Evolutionary conservation across 1,140 invertebrate species (phyloP).

Genomic region (Centruroides vittatus): DNA sequence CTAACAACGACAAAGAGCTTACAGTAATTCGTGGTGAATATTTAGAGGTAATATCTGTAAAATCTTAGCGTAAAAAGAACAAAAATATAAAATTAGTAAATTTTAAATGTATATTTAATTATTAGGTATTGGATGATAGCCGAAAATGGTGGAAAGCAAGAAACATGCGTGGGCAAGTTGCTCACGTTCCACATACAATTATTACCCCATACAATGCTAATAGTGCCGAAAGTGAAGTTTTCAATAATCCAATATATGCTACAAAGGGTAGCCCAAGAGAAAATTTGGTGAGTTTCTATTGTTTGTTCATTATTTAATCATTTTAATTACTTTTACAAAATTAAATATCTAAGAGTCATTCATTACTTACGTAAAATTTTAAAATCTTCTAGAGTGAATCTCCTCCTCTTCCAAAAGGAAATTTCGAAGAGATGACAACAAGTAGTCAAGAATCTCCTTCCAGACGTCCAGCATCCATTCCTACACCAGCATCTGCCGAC

Average conservation of each 20-base stretch:
- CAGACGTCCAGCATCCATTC: slow-evolving; percentile 22
- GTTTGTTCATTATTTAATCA: no score
- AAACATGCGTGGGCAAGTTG: slow-evolving; percentile 70
- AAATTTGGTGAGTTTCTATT: no score
- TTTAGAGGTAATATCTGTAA: slow-evolving; percentile 54
- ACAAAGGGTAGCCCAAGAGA: neutral
- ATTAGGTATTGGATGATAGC: slow-evolving; percentile 75
- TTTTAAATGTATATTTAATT: neutral
- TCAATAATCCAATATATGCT: slow-evolving; percentile 44
- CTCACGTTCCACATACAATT: slow-evolving; percentile 95
- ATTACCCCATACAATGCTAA: slow-evolving; percentile 41
- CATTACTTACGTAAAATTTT: no score
- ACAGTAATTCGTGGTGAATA: slow-evolving; percentile 90
- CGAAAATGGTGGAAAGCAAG: slow-evolving; percentile 98
- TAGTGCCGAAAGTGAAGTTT: slow-evolving; percentile 35
- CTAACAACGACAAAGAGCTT: slow-evolving; percentile 97
- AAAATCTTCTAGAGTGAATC: slow-evolving; percentile 6
- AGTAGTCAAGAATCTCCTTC: slow-evolving; percentile 2
- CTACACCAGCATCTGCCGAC: slow-evolving; percentile 45
- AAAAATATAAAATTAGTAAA: neutral
- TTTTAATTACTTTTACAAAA: no score
- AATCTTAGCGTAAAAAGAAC: neutral
- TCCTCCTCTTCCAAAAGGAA: neutral
- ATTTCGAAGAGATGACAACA: slow-evolving; percentile 5
- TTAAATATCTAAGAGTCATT: no score